These are phyloP conservation scores for Actinia equina DNA, from an alignment of 64 coral and sea anemone species.

Conservation along the genomic window DNA sequence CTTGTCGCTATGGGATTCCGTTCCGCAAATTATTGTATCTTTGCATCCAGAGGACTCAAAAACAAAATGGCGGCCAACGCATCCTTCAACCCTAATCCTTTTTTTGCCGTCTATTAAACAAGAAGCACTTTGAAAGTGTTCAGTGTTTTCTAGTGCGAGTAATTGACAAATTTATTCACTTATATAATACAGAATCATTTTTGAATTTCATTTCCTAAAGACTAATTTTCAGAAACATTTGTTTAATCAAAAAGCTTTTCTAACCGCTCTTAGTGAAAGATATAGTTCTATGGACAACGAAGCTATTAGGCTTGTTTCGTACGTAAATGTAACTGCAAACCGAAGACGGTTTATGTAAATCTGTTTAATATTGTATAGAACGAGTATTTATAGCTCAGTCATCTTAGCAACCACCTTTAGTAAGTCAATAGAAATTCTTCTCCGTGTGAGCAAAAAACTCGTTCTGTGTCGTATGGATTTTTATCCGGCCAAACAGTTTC, in stretches of 20 bases:
- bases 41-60: background rate
- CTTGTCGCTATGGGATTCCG: background rate
- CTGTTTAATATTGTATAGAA: background rate
- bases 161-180: background rate
- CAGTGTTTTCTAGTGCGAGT: background rate
- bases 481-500: too few species aligned
- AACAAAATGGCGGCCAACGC: conserved; percentile 2
- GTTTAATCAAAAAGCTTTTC: background rate
- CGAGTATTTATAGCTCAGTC: background rate
- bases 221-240: background rate
- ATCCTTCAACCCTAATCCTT: background rate
- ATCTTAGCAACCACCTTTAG: background rate
- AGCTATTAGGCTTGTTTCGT: too few species aligned
- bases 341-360: background rate
- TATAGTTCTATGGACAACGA: too few species aligned
- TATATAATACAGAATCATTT: background rate
- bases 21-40: background rate
- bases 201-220: background rate
- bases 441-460: too few species aligned
- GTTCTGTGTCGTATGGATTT: too few species aligned
- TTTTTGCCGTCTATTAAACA: background rate
- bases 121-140: background rate
- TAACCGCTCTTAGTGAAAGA: too few species aligned
- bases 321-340: too few species aligned
- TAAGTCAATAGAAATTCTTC: background rate